These are phyloP conservation scores for Tigriopus californicus DNA, from an alignment of 2,888 invertebrate species.

Conservation along the genomic window DNA sequence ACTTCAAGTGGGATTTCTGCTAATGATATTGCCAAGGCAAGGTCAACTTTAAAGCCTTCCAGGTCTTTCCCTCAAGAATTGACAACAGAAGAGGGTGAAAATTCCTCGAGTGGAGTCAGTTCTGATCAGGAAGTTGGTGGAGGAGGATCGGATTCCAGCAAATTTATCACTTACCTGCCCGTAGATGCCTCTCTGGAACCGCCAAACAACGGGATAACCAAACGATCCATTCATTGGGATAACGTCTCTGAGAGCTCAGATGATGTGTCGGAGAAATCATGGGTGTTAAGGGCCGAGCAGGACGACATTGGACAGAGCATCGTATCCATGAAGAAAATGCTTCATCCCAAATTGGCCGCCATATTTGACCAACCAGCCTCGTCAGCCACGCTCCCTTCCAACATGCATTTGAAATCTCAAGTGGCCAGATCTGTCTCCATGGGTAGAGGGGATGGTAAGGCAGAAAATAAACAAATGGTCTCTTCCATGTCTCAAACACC, in stretches of 20 bases:
- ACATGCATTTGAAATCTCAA: background rate
- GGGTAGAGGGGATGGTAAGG: no score
- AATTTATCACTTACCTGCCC: conserved; percentile 26
- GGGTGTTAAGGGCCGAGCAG: conserved; percentile 19
- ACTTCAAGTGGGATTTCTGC: background rate
- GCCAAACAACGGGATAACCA: background rate
- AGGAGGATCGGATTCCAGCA: conserved; percentile 14
- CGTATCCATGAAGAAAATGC: conserved; percentile 9
- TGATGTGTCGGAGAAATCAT: conserved; percentile 20
- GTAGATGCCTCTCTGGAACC: conserved; percentile 26
- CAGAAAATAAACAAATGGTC: background rate
- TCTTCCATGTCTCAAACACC: conserved; percentile 6
- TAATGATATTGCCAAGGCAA: conserved; percentile 10
- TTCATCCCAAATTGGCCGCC: conserved; percentile 8
- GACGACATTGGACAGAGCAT: background rate
- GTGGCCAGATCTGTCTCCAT: no score
- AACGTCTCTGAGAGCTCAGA: conserved; percentile 21
- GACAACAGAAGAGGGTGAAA: conserved; percentile 51
- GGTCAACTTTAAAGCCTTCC: conserved; percentile 54
- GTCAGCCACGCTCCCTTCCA: background rate
- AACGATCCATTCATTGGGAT: background rate
- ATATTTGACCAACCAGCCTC: conserved; percentile 1
- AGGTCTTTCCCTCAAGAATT: conserved; percentile 72
- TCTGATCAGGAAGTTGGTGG: conserved; percentile 48
- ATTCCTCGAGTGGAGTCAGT: conserved; percentile 69